Evolutionary conservation across 2,797 vertebrate species (phyloP).

Genomic region (Rhadinocentrus ornatus): DNA sequence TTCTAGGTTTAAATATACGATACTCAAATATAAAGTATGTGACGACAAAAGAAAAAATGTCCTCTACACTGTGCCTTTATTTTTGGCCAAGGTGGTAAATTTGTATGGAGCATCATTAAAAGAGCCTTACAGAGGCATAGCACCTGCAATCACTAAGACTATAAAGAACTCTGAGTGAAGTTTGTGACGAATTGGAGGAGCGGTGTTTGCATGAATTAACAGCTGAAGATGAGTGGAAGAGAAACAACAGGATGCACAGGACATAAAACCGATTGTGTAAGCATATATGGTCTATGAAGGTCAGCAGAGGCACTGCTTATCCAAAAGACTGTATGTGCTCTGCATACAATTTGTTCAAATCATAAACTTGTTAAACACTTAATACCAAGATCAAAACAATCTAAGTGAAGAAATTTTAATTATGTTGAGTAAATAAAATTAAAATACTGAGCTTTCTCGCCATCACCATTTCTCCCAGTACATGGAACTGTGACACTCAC

Average conservation of each 20-base stretch:
- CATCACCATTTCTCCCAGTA: slow-evolving; percentile 1
- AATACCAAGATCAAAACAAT: background rate
- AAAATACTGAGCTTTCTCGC: background rate
- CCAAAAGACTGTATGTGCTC: background rate
- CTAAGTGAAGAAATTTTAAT: background rate
- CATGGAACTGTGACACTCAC: slow-evolving; percentile 82
- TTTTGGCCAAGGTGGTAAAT: slow-evolving; percentile 53
- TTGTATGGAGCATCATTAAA: slow-evolving; percentile 55
- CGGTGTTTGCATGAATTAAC: slow-evolving; percentile 21
- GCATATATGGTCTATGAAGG: slow-evolving; percentile 35
- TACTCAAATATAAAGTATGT: background rate
- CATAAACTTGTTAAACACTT: background rate
- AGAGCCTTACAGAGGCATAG: slow-evolving; percentile 35
- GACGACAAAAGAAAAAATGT: slow-evolving; percentile 14
- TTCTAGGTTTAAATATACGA: background rate
- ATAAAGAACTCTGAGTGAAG: slow-evolving; percentile 60
- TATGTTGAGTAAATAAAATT: background rate
- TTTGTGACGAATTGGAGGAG: slow-evolving; percentile 41
- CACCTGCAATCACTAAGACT: slow-evolving; percentile 11
- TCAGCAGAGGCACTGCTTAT: slow-evolving; percentile 13
- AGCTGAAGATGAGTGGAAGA: slow-evolving; percentile 30
- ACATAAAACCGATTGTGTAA: slow-evolving; percentile 12
- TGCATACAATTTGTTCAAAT: background rate
- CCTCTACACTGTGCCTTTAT: slow-evolving; percentile 38
- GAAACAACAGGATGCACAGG: slow-evolving; percentile 5